Evolutionary conservation across 2,888 invertebrate species (phyloP), one percentile per base, ranked within the genome.

Genomic region (Erpobdella octoculata): DNA sequence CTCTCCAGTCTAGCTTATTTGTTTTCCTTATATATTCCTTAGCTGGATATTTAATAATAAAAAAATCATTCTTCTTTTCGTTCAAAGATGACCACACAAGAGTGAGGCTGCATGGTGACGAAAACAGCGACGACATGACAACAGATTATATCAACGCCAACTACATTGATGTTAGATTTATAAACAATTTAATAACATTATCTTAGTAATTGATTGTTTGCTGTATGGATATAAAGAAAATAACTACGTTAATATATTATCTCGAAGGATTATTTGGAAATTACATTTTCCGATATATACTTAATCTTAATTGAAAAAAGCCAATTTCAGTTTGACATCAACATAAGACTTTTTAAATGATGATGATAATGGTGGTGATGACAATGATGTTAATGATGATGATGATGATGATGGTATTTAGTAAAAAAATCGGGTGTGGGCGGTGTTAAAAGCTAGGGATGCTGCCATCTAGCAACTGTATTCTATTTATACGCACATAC

Each of bases 91-190:
- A 98, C 85, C 93, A 97, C 82, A 97, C 97, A 18, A 88, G 97
- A 77, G 95, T 97, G 6, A 88, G 91, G 80, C 86, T 97, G 73
- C 87, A 87, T 77, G 86, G 85, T 1, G 87, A 87, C 78, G 84
- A 87, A 1, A 89, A 88, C 79, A 87, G 89, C 48, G 85, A 89
- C 15, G 93, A 92, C 68, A 25, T 1, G 6, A 31, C 5, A 35
- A 78, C 92, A 28, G 97, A 97, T 84, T 98, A 97, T 81, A 94
- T 98, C 76, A 97, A 97, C 83, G 97, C 96, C 73, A 99, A 98
- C 85, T 91, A 92, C 80, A 96, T 98, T 78, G 89, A 79, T 64
- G 82, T 83, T 76, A 78, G 80, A 74, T n/a, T 48, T 8, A 53
- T n/a, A n/a, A n/a, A n/a, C n/a, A n/a, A n/a, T n/a, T n/a, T n/a